phyloP scores from a whole-genome alignment of 2,113 vertebrate species.

The Barnardius zonarius region DNA sequence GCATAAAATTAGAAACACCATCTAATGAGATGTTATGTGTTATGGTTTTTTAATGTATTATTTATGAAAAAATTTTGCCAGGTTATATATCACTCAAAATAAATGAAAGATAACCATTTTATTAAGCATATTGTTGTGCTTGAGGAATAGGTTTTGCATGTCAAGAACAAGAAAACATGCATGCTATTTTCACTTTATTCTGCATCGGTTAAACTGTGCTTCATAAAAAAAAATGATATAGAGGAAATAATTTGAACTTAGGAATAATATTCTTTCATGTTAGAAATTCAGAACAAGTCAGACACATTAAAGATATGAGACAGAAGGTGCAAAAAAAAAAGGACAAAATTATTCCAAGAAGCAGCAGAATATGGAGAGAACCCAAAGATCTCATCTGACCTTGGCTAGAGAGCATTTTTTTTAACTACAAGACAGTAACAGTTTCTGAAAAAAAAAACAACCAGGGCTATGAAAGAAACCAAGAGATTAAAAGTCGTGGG shows the following conservation, averaged over 20 bases:
- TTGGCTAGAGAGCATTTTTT: not conserved
- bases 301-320: not conserved
- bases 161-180: conserved; percentile 2
- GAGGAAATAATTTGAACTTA: conserved; percentile 7
- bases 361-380: not conserved
- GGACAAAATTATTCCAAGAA: not conserved
- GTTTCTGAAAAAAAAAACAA: not conserved
- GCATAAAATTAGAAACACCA: conserved; percentile 30
- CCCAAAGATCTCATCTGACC: not conserved
- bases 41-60: conserved; percentile 51
- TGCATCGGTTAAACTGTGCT: not conserved
- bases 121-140: conserved; percentile 14
- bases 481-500: not conserved
- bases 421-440: not conserved
- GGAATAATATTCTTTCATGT: not conserved
- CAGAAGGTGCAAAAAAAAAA: not conserved
- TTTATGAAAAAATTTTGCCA: conserved; percentile 27
- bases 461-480: not conserved
- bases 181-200: conserved; percentile 26
- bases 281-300: conserved; percentile 5
- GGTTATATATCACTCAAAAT: conserved; percentile 39
- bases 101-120: conserved; percentile 40
- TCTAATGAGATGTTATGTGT: conserved; percentile 29
- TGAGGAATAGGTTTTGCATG: not conserved
- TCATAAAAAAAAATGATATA: not conserved